These are phyloP conservation scores for Danionella dracula DNA, from an alignment of 2,797 vertebrate species.

Conservation along the genomic window DNA sequence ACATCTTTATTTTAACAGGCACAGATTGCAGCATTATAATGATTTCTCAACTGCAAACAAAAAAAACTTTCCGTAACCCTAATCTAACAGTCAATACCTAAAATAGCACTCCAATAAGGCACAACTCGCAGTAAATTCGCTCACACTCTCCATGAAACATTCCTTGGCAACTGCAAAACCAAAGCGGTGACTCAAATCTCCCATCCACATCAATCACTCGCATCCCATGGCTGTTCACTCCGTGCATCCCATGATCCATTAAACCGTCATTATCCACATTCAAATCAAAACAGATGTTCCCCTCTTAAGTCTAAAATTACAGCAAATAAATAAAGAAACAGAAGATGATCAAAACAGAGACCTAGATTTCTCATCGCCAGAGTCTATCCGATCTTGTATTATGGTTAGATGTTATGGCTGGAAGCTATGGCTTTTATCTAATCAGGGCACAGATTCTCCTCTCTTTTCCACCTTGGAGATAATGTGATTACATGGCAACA, in stretches of 20 bases:
- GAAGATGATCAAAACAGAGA: slow-evolving; percentile 3
- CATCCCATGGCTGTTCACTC: slow-evolving; percentile 2
- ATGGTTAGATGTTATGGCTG: slow-evolving; percentile 32
- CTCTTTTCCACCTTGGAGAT: slow-evolving; percentile 34
- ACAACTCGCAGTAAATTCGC: too few species aligned
- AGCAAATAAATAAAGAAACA: slow-evolving; percentile 21
- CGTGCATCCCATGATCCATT: slow-evolving; percentile 11
- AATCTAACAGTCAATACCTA: too few species aligned
- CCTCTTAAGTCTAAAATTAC: slow-evolving; percentile 25
- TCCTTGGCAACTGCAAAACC: slow-evolving; percentile 15
- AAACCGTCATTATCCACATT: slow-evolving; percentile 13
- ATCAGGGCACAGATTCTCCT: slow-evolving; percentile 31
- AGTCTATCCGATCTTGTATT: slow-evolving; percentile 29
- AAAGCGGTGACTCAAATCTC: slow-evolving; percentile 22
- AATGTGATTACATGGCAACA: slow-evolving; percentile 32
- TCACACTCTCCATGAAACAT: slow-evolving; percentile 13
- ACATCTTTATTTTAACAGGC: too few species aligned
- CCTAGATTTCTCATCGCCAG: slow-evolving; percentile 18
- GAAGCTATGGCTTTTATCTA: slow-evolving; percentile 38
- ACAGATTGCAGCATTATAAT: too few species aligned
- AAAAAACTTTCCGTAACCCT: too few species aligned
- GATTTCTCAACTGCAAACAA: too few species aligned
- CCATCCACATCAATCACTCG: slow-evolving; percentile 21
- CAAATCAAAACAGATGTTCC: slow-evolving; percentile 22
- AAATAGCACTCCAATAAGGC: too few species aligned